phyloP scores from a whole-genome alignment of 1,140 invertebrate species.

The Teleogryllus occipitalis region DNA sequence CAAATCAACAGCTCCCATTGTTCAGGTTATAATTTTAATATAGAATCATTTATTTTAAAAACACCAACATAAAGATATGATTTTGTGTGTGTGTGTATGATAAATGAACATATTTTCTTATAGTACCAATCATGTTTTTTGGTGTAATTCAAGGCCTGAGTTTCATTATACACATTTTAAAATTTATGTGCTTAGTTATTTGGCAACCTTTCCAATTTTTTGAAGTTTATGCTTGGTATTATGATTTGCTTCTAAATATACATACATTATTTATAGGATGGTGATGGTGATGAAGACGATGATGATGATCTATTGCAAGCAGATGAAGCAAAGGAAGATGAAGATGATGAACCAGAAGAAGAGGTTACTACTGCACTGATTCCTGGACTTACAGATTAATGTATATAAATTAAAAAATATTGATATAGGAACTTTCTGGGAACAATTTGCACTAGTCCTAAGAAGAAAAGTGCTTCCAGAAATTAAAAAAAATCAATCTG shows the following conservation, averaged over 20 bases:
- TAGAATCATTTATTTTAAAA: constrained; percentile 42
- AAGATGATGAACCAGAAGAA: constrained; percentile 9
- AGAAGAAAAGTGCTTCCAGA: too few relatives aligned
- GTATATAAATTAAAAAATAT: background rate
- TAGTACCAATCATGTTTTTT: background rate
- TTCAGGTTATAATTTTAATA: constrained; percentile 23
- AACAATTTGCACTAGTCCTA: too few relatives aligned
- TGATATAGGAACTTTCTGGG: background rate
- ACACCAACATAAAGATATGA: background rate
- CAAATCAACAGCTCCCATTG: constrained; percentile 47
- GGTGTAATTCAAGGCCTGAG: too few relatives aligned
- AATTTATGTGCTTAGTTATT: background rate
- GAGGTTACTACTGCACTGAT: background rate
- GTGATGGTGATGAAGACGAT: constrained; percentile 37
- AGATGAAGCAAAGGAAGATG: constrained; percentile 28
- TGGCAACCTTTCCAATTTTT: background rate
- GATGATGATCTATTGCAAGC: constrained; percentile 31
- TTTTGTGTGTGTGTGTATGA: background rate
- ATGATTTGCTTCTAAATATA: background rate
- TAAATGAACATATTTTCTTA: background rate
- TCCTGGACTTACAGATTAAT: constrained; percentile 12
- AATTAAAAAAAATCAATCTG: too few relatives aligned
- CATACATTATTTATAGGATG: background rate
- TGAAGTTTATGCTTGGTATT: background rate
- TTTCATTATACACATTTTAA: background rate